phyloP scores from a whole-genome alignment of 1,140 invertebrate genomes.

The Heliothis virescens region DNA sequence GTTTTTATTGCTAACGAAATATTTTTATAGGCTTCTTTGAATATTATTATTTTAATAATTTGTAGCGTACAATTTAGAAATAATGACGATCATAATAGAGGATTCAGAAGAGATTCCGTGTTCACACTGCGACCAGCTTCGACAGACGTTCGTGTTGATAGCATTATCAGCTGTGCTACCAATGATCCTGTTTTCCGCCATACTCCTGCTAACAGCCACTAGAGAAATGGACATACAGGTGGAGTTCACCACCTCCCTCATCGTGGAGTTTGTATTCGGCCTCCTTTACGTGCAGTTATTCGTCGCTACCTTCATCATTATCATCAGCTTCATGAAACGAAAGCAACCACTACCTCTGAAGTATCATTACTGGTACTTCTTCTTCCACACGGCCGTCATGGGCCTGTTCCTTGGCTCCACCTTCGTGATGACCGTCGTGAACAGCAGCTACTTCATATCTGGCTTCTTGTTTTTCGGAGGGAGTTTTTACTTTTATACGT shows the following conservation, averaged over 20 bases:
- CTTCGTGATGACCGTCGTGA: slow-evolving; percentile 61
- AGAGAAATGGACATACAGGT: slow-evolving; percentile 48
- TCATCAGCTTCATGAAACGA: slow-evolving; percentile 63
- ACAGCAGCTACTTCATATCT: slow-evolving; percentile 58
- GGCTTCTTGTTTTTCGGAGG: slow-evolving; percentile 50
- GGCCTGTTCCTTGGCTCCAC: slow-evolving; percentile 59
- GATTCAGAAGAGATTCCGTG: slow-evolving; percentile 62
- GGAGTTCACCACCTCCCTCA: slow-evolving; percentile 46
- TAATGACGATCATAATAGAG: slow-evolving; percentile 62
- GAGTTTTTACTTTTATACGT: slow-evolving; percentile 56
- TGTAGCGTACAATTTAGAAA: not conserved
- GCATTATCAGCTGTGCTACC: slow-evolving; percentile 66
- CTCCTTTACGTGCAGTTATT: slow-evolving; percentile 70
- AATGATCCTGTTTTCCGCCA: slow-evolving; percentile 62
- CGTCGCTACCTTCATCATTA: slow-evolving; percentile 62
- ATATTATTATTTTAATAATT: not conserved
- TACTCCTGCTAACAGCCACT: slow-evolving; percentile 58
- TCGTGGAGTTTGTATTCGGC: slow-evolving; percentile 66
- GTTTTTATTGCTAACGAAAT: not conserved
- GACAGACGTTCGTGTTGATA: slow-evolving; percentile 63
- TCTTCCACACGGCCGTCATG: slow-evolving; percentile 66
- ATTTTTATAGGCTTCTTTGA: not conserved
- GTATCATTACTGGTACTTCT: slow-evolving; percentile 66
- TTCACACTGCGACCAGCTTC: slow-evolving; percentile 61
- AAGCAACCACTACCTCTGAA: slow-evolving; percentile 57